Evolutionary conservation across 2,888 invertebrate genomes (phyloP), one percentile per base, ranked within the genome.

Genomic region (Pterostichus niger): DNA sequence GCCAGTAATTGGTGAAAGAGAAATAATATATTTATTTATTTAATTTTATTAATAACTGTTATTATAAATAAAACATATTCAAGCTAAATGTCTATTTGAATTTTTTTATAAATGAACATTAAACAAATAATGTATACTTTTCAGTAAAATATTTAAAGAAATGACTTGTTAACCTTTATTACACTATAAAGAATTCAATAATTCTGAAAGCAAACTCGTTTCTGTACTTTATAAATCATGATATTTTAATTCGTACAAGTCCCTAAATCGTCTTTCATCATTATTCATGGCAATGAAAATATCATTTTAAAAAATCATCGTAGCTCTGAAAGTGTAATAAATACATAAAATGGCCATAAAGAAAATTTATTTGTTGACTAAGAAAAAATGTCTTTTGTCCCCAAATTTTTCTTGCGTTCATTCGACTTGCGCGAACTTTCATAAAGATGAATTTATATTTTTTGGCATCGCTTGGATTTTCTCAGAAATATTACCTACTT

Each of bases 261-360:
- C 40, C 1, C 3, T 40, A 40, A 40, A 40, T 40, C 5, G 6
- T 40, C 40, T 40, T 9, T 5, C 40, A 40, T 40, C 35, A 64
- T 64, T 64, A 64, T 64, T 64, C 64, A 64, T 35, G n/a, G 64
- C 33, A 13, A 64, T 33, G 33, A 64, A 64, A 64, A 64, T 64
- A 64, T 64, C 64, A n/a, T 64, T 64, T 64, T 35, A 64, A 64
- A 64, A 64, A 64, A 64, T 64, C 64, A 64, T 64, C 64, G 35
- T 13, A 11, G 11, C 13, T 35, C 64, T 49, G 49, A 49, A 49
- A 49, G 49, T n/a, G 49, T 13, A 49, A 64, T 64, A 64, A 64
- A 64, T 64, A 64, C 64, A 33, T 64, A 64, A 33, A 64, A 64
- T 64, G 40, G 64, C 64, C n/a, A 64, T 64, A 64, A 64, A 64